A percentile compares a stretch with the other conserved stretches of the same genome.
These are phyloP conservation scores for Dicrurus megarhynchus DNA, from an alignment of 2,113 vertebrate species.

Conservation along the genomic window DNA sequence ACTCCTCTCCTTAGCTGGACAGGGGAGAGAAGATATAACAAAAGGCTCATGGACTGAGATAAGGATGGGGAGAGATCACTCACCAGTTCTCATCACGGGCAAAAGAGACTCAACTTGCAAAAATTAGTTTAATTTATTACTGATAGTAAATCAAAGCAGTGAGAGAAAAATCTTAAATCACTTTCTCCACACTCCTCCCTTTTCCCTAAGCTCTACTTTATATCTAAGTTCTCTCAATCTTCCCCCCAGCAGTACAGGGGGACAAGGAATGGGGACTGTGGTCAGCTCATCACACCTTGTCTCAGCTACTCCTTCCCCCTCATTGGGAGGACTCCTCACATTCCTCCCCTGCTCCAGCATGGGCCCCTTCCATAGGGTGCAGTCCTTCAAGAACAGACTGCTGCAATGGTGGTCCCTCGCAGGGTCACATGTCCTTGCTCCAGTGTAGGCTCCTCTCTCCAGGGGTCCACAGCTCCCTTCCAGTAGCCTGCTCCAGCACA, in stretches of 20 bases:
- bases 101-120: background rate
- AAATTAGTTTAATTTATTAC: background rate
- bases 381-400: background rate
- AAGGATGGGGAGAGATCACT: background rate
- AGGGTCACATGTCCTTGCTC: background rate
- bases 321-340: background rate
- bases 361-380: background rate
- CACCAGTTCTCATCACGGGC: background rate
- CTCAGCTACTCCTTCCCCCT: background rate
- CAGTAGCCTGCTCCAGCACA: background rate
- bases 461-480: background rate
- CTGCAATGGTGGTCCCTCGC: background rate
- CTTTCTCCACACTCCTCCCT: background rate
- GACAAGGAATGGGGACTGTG: background rate
- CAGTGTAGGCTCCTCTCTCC: background rate
- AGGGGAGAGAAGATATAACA: background rate
- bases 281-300: background rate
- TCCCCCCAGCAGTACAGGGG: background rate
- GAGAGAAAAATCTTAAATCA: background rate
- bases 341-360: background rate
- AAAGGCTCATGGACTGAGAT: background rate
- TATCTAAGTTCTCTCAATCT: background rate
- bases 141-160: background rate
- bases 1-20: background rate
- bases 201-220: background rate